Evolutionary conservation across 2,888 invertebrate species (phyloP).

Genomic region (Mythimna pallens): DNA sequence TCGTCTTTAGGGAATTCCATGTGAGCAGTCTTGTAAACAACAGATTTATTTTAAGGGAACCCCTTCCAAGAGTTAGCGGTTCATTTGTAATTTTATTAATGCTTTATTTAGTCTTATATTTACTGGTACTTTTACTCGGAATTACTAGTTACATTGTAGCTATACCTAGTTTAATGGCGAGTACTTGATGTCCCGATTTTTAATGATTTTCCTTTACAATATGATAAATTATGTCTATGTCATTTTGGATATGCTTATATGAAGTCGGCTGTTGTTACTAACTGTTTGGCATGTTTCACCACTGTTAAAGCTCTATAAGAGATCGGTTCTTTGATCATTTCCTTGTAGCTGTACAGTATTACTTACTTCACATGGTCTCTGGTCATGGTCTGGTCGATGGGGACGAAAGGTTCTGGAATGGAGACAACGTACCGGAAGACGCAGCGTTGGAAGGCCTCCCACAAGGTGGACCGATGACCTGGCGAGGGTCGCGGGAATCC

Average conservation of each 20-base stretch:
- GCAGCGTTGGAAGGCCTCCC: no score
- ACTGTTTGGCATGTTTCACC: not conserved
- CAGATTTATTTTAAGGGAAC: not conserved
- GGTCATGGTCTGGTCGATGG: no score
- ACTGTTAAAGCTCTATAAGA: not conserved
- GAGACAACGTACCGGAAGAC: no score
- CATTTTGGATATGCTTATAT: not conserved
- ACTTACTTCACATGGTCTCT: no score
- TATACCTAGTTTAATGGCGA: not conserved
- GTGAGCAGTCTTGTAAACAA: not conserved
- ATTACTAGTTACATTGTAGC: not conserved
- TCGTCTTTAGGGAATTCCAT: constrained; percentile 12
- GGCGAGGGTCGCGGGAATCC: no score
- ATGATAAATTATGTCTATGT: not conserved
- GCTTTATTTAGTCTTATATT: not conserved
- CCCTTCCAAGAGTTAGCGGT: not conserved
- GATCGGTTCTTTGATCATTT: not conserved
- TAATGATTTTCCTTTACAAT: not conserved
- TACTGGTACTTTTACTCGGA: no score
- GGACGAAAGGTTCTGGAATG: no score
- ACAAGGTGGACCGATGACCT: no score
- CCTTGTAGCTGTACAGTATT: not conserved
- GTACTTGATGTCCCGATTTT: not conserved
- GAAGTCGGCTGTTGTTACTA: not conserved
- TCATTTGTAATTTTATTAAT: not conserved